phyloP scores from a whole-genome alignment of 2,797 vertebrate genomes.

The Enoplosus armatus region DNA sequence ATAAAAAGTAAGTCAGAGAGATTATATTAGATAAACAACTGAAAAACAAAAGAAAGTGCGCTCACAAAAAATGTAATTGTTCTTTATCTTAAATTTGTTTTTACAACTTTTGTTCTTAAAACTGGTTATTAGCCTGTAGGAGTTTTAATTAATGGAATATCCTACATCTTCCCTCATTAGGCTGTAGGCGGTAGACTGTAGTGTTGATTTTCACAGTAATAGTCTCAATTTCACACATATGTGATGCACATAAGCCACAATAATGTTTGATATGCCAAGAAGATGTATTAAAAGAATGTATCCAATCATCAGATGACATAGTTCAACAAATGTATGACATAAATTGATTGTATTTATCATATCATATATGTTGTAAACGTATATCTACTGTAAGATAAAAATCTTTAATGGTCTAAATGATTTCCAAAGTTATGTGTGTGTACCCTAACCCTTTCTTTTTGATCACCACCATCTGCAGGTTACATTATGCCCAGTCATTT shows the following conservation, averaged over 20 bases:
- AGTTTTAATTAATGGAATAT: neutral
- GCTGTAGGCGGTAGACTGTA: neutral
- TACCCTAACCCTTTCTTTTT: too few species aligned
- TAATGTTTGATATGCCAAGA: neutral
- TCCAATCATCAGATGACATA: neutral
- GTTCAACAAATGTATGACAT: neutral
- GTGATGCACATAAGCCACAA: neutral
- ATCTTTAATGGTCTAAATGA: neutral
- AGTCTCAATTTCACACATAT: constrained; percentile 3
- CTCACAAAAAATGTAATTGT: neutral
- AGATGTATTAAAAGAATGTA: neutral
- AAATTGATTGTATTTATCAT: neutral
- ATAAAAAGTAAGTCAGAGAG: constrained; percentile 1
- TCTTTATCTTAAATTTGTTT: neutral
- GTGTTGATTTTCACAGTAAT: neutral
- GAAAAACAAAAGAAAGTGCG: constrained; percentile 3
- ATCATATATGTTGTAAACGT: neutral
- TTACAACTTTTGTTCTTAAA: neutral
- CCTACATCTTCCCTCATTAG: neutral
- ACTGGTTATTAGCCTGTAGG: neutral
- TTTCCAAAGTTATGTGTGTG: neutral
- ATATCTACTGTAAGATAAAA: neutral
- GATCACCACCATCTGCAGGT: constrained; percentile 1
- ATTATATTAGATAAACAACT: neutral
- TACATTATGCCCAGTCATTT: constrained; percentile 29